Conservation (phyloP, 1,140 invertebrate species). For the Drosophila jambulina region DNA sequence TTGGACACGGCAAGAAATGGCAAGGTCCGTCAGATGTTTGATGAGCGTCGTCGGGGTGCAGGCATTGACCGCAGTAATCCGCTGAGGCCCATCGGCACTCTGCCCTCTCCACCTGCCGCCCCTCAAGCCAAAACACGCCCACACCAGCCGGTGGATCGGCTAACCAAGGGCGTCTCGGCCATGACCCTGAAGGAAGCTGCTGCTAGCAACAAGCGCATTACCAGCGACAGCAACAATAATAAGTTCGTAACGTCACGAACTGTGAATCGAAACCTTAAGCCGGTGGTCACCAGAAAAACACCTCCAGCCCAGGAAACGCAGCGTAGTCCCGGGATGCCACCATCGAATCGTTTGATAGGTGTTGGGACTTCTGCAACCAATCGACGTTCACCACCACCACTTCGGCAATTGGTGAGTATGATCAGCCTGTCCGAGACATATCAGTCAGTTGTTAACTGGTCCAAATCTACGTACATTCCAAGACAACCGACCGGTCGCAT, state of each 20-base stretch:
- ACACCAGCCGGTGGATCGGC: slow-evolving; percentile 23
- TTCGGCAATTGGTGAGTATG: slow-evolving; percentile 27
- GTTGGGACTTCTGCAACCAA: not conserved
- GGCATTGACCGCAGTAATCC: slow-evolving; percentile 93
- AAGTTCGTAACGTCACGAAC: slow-evolving; percentile 42
- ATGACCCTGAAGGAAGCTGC: slow-evolving; percentile 48
- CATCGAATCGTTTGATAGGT: not conserved
- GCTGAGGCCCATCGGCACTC: slow-evolving; percentile 88
- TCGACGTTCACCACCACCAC: slow-evolving; percentile 10
- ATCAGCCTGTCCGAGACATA: slow-evolving; percentile 2
- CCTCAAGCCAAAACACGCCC: slow-evolving; percentile 14
- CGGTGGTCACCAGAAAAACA: slow-evolving; percentile 60
- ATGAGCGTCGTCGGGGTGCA: slow-evolving; percentile 89
- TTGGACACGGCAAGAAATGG: slow-evolving; percentile 57
- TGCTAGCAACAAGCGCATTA: slow-evolving; percentile 6
- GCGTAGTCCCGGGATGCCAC: slow-evolving; percentile 9
- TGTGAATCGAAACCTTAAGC: slow-evolving; percentile 51
- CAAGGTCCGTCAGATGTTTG: slow-evolving; percentile 91
- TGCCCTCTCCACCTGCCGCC: slow-evolving; percentile 25
- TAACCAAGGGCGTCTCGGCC: slow-evolving; percentile 53
- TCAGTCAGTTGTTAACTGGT: not conserved
- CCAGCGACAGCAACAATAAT: slow-evolving; percentile 64
- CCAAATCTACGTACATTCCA: not conserved
- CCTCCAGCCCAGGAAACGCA: slow-evolving; percentile 35
- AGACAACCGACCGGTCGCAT: not conserved